A percentile compares a stretch with the other conserved stretches of the same genome.
Conservation (phyloP, 2,113 vertebrate genomes). For the Amblyopsis rosae region DNA sequence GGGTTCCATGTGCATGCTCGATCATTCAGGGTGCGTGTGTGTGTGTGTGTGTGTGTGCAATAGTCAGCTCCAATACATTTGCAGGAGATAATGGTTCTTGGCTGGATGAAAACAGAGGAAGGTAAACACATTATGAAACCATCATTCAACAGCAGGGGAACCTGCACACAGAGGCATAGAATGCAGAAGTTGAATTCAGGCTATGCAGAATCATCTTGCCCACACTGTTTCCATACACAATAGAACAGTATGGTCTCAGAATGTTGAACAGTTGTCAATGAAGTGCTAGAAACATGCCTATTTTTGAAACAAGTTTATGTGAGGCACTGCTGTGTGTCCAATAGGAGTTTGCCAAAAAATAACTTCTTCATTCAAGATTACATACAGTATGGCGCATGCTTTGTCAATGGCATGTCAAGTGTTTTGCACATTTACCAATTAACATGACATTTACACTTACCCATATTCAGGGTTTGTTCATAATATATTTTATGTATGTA, state of each 20-base stretch:
- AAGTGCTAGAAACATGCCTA: not conserved
- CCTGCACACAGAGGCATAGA: not conserved
- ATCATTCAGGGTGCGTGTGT: not conserved
- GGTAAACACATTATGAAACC: constrained; percentile 1
- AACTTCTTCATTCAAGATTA: too few species aligned
- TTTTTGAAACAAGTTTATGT: not conserved
- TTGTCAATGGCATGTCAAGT: too few species aligned
- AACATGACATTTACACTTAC: too few species aligned
- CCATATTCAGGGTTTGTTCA: too few species aligned
- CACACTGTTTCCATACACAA: not conserved
- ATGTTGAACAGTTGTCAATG: not conserved
- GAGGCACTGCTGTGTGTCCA: not conserved
- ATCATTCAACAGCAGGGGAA: not conserved
- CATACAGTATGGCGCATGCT: too few species aligned
- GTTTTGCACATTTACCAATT: too few species aligned
- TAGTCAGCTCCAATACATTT: not conserved
- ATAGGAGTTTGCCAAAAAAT: too few species aligned
- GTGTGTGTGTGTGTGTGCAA: not conserved
- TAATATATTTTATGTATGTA: too few species aligned
- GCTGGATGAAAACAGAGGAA: not conserved
- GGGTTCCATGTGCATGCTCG: not conserved
- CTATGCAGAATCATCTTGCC: not conserved
- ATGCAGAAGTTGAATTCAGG: not conserved
- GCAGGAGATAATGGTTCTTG: constrained; percentile 1
- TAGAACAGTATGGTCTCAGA: not conserved